A percentile compares a stretch with the other conserved stretches of the same genome.
These are phyloP conservation scores for Zoroaster sp. DNA, from an alignment of 53 echinoderm and acorn worm species.

Conservation along the genomic window DNA sequence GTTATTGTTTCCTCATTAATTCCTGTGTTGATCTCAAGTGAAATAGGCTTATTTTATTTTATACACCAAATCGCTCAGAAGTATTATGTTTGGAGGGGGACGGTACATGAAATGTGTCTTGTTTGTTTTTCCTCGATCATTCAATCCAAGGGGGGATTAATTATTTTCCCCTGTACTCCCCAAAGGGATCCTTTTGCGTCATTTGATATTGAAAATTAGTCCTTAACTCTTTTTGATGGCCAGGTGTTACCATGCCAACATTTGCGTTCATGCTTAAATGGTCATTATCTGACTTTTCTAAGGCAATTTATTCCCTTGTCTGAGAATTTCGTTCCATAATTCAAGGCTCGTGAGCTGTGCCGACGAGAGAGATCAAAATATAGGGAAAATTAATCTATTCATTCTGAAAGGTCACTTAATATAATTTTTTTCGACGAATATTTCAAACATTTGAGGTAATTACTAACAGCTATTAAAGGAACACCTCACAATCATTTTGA, in stretches of 20 bases:
- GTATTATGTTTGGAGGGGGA: too few relatives aligned
- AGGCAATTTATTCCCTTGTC: constrained; percentile 25
- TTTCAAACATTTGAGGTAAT: too few relatives aligned
- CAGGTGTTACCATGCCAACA: constrained; percentile 22
- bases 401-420: neutral
- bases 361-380: neutral
- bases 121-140: too few relatives aligned
- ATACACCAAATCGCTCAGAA: too few relatives aligned
- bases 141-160: neutral
- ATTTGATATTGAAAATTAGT: constrained; percentile 22
- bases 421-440: too few relatives aligned
- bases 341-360: neutral
- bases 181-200: neutral
- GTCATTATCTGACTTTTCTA: constrained; percentile 27
- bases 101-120: too few relatives aligned
- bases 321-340: neutral
- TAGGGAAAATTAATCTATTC: neutral
- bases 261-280: constrained; percentile 54
- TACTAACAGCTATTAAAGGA: too few relatives aligned
- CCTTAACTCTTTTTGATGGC: neutral
- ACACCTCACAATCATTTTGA: too few relatives aligned
- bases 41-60: too few relatives aligned
- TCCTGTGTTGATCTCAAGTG: too few relatives aligned
- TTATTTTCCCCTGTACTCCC: neutral
- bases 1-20: too few relatives aligned